A percentile compares a stretch with the other conserved stretches of the same genome.
phyloP scores from a whole-genome alignment of 2,888 invertebrate species.

The Diabrotica balteata region DNA sequence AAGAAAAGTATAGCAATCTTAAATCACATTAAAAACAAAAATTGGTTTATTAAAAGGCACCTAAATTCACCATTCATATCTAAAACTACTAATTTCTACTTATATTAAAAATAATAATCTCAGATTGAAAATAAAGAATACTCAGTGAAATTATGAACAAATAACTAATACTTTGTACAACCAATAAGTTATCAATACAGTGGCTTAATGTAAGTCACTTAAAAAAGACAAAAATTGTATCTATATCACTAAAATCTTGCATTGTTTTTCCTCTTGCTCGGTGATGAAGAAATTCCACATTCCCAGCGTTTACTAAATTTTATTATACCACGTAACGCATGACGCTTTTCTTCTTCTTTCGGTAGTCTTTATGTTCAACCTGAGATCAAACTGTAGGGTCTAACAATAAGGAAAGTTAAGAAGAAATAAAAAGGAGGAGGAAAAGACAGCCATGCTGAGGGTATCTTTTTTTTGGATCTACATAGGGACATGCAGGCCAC shows the following conservation, averaged over 20 bases:
- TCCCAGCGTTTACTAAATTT: too few relatives aligned
- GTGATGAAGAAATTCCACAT: too few relatives aligned
- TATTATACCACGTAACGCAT: too few relatives aligned
- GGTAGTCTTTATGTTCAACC: conserved; percentile 1
- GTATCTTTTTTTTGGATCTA: conserved; percentile 26
- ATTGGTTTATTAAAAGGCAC: neutral
- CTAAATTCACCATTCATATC: conserved; percentile 1
- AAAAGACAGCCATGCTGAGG: conserved; percentile 32
- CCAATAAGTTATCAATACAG: too few relatives aligned
- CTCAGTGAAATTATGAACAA: neutral
- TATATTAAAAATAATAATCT: neutral
- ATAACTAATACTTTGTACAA: neutral
- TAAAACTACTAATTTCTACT: conserved; percentile 3
- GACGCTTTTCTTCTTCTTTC: too few relatives aligned
- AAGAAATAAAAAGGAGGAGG: conserved; percentile 13
- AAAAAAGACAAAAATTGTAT: too few relatives aligned
- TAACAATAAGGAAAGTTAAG: conserved; percentile 25
- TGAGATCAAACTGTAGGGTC: conserved; percentile 14
- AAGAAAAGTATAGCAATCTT: too few relatives aligned
- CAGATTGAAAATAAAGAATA: conserved; percentile 4
- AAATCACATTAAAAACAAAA: too few relatives aligned
- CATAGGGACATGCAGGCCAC: conserved; percentile 49
- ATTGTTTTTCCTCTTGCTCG: too few relatives aligned
- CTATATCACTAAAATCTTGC: too few relatives aligned
- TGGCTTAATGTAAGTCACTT: too few relatives aligned